phyloP scores from a whole-genome alignment of 2,888 invertebrate genomes.

The Melanargia galathea region DNA sequence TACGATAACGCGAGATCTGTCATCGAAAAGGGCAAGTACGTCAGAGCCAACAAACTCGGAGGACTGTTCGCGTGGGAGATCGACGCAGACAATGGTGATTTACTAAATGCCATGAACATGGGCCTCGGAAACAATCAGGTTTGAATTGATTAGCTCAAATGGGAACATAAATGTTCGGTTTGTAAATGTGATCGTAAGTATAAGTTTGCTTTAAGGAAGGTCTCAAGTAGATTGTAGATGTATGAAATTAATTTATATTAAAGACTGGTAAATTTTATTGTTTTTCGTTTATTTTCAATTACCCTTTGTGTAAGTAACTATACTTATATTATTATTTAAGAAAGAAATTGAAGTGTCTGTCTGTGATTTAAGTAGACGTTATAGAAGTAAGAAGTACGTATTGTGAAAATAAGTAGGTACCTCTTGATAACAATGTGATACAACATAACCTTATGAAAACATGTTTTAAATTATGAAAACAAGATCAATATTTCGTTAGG shows the following conservation, averaged over 20 bases:
- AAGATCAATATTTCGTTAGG: no score
- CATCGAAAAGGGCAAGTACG: slow-evolving; percentile 76
- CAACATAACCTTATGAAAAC: no score
- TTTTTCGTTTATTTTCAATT: neutral
- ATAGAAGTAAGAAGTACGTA: no score
- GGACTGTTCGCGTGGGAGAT: slow-evolving; percentile 78
- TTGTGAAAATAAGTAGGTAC: no score
- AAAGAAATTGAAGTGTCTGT: no score
- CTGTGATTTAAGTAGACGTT: no score
- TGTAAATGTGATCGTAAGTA: slow-evolving; percentile 49
- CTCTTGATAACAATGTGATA: no score
- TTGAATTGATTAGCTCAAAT: slow-evolving; percentile 35
- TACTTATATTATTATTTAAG: no score
- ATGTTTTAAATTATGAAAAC: no score
- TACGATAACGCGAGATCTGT: slow-evolving; percentile 75
- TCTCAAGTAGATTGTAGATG: slow-evolving; percentile 52
- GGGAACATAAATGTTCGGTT: slow-evolving; percentile 26
- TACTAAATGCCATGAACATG: slow-evolving; percentile 76
- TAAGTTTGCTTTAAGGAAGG: slow-evolving; percentile 46
- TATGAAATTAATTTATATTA: slow-evolving; percentile 41
- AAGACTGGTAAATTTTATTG: slow-evolving; percentile 43
- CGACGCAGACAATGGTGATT: slow-evolving; percentile 76
- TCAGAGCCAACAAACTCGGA: slow-evolving; percentile 73
- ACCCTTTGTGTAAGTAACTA: neutral
- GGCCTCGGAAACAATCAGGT: slow-evolving; percentile 67